Conservation (phyloP, 2,888 invertebrate genomes). For the Drosophila anomalipes region DNA sequence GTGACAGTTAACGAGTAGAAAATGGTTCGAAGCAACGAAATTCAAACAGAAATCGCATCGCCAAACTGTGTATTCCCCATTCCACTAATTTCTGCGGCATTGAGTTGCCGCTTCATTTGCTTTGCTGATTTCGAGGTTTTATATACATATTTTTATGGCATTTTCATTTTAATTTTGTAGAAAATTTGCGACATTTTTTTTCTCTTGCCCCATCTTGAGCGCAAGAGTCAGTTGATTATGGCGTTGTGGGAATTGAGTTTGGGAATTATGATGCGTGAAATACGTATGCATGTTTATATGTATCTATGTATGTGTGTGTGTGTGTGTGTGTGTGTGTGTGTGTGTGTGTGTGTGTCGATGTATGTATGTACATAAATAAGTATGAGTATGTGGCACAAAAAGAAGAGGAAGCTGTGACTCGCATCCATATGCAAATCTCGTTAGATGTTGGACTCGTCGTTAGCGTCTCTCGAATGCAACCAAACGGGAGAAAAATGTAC, state of each 20-base stretch:
- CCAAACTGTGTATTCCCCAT: neutral
- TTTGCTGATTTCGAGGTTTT: constrained; percentile 74
- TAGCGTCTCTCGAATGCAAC: constrained; percentile 61
- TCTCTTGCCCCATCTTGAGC: constrained; percentile 26
- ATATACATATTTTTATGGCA: constrained; percentile 58
- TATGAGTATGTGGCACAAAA: neutral
- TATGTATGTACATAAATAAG: neutral
- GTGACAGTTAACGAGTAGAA: constrained; percentile 11
- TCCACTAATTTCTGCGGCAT: neutral
- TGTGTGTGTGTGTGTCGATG: neutral
- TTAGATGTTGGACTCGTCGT: constrained; percentile 61
- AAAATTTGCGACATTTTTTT: constrained; percentile 51
- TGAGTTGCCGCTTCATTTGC: constrained; percentile 63
- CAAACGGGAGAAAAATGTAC: constrained; percentile 43
- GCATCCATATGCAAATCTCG: constrained; percentile 73
- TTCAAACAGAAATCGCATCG: neutral
- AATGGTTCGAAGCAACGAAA: neutral
- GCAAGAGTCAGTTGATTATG: constrained; percentile 69
- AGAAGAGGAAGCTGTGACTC: constrained; percentile 37
- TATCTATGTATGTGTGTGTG: neutral
- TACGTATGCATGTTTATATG: constrained; percentile 12
- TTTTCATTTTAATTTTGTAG: constrained; percentile 65
- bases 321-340: neutral
- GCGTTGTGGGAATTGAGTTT: constrained; percentile 74
- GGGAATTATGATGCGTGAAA: constrained; percentile 77